Percentiles rank a stretch among this genome's conserved stretches.
These are phyloP conservation scores for Blastobasis adustella DNA, from an alignment of 2,888 invertebrate genomes.

Conservation along the genomic window DNA sequence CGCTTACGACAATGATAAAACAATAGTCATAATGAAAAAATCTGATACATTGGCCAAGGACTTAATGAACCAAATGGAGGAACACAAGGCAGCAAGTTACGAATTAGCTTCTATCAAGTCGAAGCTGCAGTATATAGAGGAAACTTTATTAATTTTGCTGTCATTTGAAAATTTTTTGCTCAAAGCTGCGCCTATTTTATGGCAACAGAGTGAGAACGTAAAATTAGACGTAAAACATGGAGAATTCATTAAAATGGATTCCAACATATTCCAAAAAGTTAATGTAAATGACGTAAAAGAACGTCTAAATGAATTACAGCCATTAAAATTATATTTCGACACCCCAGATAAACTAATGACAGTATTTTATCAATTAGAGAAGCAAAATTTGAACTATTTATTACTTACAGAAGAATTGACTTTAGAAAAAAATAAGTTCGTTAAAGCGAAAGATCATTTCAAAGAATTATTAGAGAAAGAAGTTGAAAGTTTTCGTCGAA, in stretches of 20 bases:
- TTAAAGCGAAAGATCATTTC: slow-evolving; percentile 40
- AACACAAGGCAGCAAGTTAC: slow-evolving; percentile 52
- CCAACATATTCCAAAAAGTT: slow-evolving; percentile 45
- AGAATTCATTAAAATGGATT: slow-evolving; percentile 44
- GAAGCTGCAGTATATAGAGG: slow-evolving; percentile 60
- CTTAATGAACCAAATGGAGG: slow-evolving; percentile 49
- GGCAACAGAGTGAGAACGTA: slow-evolving; percentile 49
- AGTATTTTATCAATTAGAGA: slow-evolving; percentile 51
- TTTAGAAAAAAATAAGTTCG: slow-evolving; percentile 52
- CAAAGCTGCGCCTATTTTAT: slow-evolving; percentile 55
- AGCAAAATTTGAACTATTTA: slow-evolving; percentile 64
- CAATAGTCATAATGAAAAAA: slow-evolving; percentile 60
- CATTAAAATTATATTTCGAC: slow-evolving; percentile 53
- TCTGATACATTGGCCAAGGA: slow-evolving; percentile 57
- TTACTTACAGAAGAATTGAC: slow-evolving; percentile 57
- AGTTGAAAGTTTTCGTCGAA: slow-evolving; percentile 45
- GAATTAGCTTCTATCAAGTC: slow-evolving; percentile 58
- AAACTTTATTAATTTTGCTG: slow-evolving; percentile 52
- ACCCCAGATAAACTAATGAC: slow-evolving; percentile 46
- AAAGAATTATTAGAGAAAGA: slow-evolving; percentile 41
- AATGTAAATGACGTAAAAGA: slow-evolving; percentile 31
- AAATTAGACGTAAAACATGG: slow-evolving; percentile 33
- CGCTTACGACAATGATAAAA: slow-evolving; percentile 62
- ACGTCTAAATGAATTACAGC: slow-evolving; percentile 38
- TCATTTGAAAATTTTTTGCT: slow-evolving; percentile 62